Conservation (phyloP, 2,888 invertebrate genomes). For the Cryptocheilus praepositus region DNA sequence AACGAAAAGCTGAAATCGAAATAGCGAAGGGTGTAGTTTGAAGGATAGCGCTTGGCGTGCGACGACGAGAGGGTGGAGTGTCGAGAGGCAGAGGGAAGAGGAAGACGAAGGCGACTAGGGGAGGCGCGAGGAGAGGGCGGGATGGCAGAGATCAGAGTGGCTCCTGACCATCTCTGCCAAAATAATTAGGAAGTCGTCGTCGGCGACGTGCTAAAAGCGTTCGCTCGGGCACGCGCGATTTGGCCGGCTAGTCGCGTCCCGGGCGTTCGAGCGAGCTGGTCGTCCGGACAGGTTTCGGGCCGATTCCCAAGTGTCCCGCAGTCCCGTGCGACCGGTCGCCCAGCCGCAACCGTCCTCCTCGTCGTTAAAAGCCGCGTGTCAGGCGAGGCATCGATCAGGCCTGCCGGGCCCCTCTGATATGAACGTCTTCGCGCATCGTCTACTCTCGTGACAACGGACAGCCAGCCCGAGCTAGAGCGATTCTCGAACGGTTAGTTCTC, state of each 20-base stretch:
- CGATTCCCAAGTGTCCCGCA: constrained; percentile 45
- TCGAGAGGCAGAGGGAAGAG: constrained; percentile 16
- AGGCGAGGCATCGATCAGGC: not conserved
- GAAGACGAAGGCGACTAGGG: constrained; percentile 24
- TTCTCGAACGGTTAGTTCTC: not conserved
- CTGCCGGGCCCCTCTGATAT: constrained; percentile 14
- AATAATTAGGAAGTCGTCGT: constrained; percentile 86
- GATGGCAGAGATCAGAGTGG: constrained; percentile 40
- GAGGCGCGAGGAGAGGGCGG: constrained; percentile 17
- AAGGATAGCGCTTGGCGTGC: no score
- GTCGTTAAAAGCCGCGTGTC: no score
- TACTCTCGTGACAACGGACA: not conserved
- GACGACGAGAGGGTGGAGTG: not conserved
- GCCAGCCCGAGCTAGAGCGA: not conserved
- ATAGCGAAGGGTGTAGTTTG: not conserved
- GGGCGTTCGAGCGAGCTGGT: constrained; percentile 75
- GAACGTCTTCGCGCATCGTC: constrained; percentile 10
- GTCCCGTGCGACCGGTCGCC: constrained; percentile 46
- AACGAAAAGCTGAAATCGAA: not conserved
- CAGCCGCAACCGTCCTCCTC: constrained; percentile 28
- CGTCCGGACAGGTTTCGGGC: constrained; percentile 48
- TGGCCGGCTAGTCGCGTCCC: constrained; percentile 73
- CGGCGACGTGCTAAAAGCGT: constrained; percentile 80
- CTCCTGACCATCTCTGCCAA: constrained; percentile 79
- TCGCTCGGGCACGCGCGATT: constrained; percentile 77